Percentiles rank a stretch among this genome's conserved stretches.
phyloP scores from a whole-genome alignment of 2,888 invertebrate species.

The Spodoptera exigua region DNA sequence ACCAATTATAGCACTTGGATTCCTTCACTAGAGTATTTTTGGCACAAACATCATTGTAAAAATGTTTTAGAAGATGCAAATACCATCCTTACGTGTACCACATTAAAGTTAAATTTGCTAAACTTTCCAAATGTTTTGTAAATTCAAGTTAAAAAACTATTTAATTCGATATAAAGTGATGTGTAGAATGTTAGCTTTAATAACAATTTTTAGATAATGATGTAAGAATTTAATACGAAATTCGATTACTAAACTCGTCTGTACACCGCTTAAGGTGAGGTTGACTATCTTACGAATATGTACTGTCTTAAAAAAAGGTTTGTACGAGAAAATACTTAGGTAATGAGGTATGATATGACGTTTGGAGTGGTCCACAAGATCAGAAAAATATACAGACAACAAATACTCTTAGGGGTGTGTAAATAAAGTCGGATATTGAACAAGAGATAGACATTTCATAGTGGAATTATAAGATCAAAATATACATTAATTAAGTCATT shows the following conservation, averaged over 20 bases:
- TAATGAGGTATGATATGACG: conserved; percentile 40
- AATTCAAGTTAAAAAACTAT: conserved; percentile 19
- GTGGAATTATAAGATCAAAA: background rate
- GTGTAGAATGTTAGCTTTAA: conserved; percentile 14
- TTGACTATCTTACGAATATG: conserved; percentile 26
- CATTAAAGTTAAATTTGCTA: conserved; percentile 8
- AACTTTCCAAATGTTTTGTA: conserved; percentile 2
- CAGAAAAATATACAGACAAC: conserved; percentile 14
- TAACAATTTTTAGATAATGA: background rate
- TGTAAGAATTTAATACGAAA: conserved; percentile 4
- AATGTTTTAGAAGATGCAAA: conserved; percentile 3
- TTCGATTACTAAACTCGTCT: conserved; percentile 13
- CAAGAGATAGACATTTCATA: background rate
- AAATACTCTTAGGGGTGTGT: conserved; percentile 10
- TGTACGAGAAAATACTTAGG: conserved; percentile 41
- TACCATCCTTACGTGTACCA: conserved; percentile 15
- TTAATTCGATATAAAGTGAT: conserved; percentile 16
- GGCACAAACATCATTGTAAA: conserved; percentile 14
- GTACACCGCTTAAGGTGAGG: conserved; percentile 10
- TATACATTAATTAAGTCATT: conserved; percentile 8
- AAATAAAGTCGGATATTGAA: background rate
- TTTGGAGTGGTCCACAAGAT: conserved; percentile 41
- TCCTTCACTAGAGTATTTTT: conserved; percentile 21
- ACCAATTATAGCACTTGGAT: conserved; percentile 8
- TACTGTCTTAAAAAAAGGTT: conserved; percentile 24